These are phyloP conservation scores for Cariama cristata DNA, from an alignment of 2,113 vertebrate genomes.

Conservation along the genomic window DNA sequence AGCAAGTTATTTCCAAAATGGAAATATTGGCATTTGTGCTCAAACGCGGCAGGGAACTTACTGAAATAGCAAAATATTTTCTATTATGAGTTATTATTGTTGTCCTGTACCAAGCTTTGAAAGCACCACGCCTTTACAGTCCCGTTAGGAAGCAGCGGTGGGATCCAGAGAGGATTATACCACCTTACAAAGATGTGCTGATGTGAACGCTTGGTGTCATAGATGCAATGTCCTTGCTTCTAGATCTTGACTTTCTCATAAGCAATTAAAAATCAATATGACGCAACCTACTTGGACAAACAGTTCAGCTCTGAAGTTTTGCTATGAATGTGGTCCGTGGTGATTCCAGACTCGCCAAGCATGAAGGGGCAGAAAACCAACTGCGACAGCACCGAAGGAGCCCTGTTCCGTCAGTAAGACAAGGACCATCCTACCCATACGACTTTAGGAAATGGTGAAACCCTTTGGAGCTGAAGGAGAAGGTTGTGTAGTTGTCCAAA, in stretches of 20 bases:
- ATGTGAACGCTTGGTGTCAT: not conserved
- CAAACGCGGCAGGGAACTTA: rapidly evolving
- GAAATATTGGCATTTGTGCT: not conserved
- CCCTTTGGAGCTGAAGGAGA: not conserved
- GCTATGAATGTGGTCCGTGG: not conserved
- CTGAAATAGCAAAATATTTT: not conserved
- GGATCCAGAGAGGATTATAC: not conserved
- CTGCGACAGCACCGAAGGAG: not conserved
- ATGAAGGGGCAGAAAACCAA: not conserved
- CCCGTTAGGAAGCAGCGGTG: not conserved
- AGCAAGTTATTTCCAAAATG: not conserved
- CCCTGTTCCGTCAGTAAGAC: not conserved
- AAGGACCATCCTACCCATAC: rapidly evolving
- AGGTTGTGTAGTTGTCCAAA: not conserved
- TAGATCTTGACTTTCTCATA: not conserved
- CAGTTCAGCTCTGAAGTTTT: not conserved
- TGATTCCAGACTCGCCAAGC: not conserved
- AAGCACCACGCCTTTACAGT: not conserved
- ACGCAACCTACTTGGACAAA: not conserved
- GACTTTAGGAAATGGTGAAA: not conserved
- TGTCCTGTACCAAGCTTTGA: not conserved
- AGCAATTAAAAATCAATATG: not conserved
- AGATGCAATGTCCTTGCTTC: rapidly evolving
- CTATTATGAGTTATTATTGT: not conserved
- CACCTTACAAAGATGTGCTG: not conserved